Evolutionary conservation across 1,140 invertebrate species (phyloP).

Genomic region (Pemphigus obesinymphae): DNA sequence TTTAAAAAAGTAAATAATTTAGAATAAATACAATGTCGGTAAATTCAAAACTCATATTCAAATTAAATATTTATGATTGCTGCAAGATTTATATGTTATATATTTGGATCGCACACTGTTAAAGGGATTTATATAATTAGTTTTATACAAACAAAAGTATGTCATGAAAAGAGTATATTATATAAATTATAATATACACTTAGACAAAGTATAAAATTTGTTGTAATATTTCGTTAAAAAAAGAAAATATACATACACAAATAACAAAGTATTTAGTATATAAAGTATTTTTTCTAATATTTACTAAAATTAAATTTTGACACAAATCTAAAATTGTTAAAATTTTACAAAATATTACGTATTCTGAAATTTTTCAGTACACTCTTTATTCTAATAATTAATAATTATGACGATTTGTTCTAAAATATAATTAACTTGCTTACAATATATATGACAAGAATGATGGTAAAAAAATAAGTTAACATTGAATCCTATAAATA

Average conservation of each 20-base stretch:
- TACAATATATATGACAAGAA: neutral
- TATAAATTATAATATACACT: too few species aligned
- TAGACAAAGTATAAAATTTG: neutral
- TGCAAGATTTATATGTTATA: neutral
- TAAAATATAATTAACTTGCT: conserved; percentile 2
- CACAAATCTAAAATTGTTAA: neutral
- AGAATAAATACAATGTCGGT: neutral
- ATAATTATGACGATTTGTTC: neutral
- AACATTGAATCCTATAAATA: neutral
- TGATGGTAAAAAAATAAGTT: conserved; percentile 2
- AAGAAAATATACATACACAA: neutral
- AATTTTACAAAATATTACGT: neutral
- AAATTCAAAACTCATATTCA: neutral
- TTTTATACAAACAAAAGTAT: neutral
- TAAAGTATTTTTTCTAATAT: neutral
- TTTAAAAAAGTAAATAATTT: neutral
- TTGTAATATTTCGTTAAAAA: neutral
- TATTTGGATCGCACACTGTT: neutral
- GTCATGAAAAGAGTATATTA: neutral
- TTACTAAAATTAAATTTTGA: neutral
- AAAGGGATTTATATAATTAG: too few species aligned
- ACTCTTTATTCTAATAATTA: neutral
- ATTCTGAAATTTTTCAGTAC: neutral
- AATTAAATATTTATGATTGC: neutral
- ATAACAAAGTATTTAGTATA: neutral